A percentile compares a stretch with the other conserved stretches of the same genome.
Conservation (phyloP, 2,888 invertebrate genomes). For the Caenorhabditis sp. region DNA sequence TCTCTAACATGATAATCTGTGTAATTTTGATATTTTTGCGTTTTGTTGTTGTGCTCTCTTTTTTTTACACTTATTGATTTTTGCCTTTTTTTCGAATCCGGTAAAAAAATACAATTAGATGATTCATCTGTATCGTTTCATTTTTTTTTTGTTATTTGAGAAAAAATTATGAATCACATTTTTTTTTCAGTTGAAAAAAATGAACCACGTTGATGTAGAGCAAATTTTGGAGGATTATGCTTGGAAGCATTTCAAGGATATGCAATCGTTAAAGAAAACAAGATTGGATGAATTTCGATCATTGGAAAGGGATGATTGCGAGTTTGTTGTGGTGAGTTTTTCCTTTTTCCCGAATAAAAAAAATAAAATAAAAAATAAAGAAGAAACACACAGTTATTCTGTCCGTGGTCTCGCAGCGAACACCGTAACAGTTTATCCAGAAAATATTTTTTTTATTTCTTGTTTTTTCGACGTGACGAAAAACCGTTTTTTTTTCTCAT, state of each 20-base stretch:
- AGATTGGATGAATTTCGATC: conserved; percentile 64
- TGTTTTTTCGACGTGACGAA: too few species aligned
- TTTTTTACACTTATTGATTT: background rate
- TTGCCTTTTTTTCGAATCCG: background rate
- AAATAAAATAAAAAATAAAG: too few species aligned
- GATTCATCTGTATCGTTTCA: background rate
- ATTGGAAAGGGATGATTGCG: conserved; percentile 67
- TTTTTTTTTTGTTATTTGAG: background rate
- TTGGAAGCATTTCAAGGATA: conserved; percentile 67
- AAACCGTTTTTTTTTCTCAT: too few species aligned
- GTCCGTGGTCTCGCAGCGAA: too few species aligned
- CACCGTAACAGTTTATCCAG: too few species aligned
- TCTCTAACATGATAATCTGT: conserved; percentile 7
- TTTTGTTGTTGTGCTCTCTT: background rate
- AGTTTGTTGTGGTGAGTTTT: conserved; percentile 66
- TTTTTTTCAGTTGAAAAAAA: conserved; percentile 2
- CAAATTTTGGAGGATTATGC: conserved; percentile 69
- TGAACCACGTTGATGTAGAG: conserved; percentile 68
- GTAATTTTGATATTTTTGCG: background rate
- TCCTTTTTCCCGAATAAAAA: too few species aligned
- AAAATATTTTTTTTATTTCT: too few species aligned
- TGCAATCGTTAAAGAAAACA: conserved; percentile 61
- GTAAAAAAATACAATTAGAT: background rate
- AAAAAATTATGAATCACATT: background rate
- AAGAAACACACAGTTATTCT: too few species aligned